phyloP scores from a whole-genome alignment of 2,113 vertebrate species.

The Ophthalmolycus amberensis region DNA sequence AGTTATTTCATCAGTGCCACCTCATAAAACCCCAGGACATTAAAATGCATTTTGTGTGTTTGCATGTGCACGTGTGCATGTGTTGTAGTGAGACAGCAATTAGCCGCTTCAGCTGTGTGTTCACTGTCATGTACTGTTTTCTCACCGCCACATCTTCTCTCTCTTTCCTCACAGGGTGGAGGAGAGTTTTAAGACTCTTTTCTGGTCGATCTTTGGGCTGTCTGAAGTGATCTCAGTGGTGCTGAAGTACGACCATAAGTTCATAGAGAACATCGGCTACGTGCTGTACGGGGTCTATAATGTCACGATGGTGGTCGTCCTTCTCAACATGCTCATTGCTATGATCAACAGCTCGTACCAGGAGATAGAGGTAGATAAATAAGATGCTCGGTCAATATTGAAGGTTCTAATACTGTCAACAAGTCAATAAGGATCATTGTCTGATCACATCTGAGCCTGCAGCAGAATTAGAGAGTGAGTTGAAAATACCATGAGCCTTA shows the following conservation, averaged over 20 bases:
- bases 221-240: slow-evolving; percentile 98
- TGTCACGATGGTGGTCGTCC: slow-evolving; percentile 98
- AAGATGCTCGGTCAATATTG: background rate
- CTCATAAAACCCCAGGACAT: slow-evolving; percentile 56
- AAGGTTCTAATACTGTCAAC: slow-evolving; percentile 31
- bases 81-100: slow-evolving; percentile 26
- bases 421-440: slow-evolving; percentile 49
- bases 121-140: slow-evolving; percentile 3
- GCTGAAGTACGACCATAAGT: slow-evolving; percentile 97
- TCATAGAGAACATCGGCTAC: slow-evolving; percentile 98
- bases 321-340: slow-evolving; percentile 98
- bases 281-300: slow-evolving; percentile 97
- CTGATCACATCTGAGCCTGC: slow-evolving; percentile 29
- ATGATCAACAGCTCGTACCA: slow-evolving; percentile 99
- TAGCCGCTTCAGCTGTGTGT: slow-evolving; percentile 28
- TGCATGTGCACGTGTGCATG: background rate
- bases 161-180: slow-evolving; percentile 86
- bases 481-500: slow-evolving; percentile 17
- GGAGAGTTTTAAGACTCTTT: slow-evolving; percentile 98
- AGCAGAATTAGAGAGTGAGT: slow-evolving; percentile 21
- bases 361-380: slow-evolving; percentile 92
- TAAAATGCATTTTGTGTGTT: slow-evolving; percentile 26
- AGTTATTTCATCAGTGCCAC: slow-evolving; percentile 67
- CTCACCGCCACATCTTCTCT: slow-evolving; percentile 7
- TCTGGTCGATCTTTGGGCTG: slow-evolving; percentile 98